Conservation (phyloP, 2,113 vertebrate species). For the Neomonachus schauinslandi region DNA sequence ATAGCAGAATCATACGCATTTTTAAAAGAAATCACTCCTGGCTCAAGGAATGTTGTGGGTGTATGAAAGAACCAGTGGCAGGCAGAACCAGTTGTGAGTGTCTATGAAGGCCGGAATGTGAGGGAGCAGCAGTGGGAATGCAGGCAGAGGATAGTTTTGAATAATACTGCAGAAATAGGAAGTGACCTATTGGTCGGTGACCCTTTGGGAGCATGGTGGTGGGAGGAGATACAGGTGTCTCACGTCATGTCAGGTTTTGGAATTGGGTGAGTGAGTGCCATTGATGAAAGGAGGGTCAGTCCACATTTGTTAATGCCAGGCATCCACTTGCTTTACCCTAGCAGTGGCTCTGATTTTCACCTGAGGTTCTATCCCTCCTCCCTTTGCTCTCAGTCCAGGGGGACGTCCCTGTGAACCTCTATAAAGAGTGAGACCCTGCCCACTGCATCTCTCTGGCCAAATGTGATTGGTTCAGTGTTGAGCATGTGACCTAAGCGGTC, state of each 20-base stretch:
- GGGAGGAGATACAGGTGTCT: background rate
- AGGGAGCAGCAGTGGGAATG: background rate
- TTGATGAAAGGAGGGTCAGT: background rate
- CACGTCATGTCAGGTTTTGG: background rate
- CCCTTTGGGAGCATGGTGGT: background rate
- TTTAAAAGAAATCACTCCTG: background rate
- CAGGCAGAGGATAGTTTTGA: background rate
- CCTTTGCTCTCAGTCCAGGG: no score
- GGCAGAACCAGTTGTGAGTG: background rate
- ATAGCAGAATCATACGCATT: background rate
- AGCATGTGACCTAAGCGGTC: no score
- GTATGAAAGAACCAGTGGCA: background rate
- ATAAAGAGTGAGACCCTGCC: background rate
- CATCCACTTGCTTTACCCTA: background rate
- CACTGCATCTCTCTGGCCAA: background rate
- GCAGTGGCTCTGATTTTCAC: background rate
- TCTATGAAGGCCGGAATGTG: background rate
- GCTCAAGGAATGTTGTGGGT: background rate
- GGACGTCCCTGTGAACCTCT: accelerated
- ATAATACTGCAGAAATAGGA: background rate
- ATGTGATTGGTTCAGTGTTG: accelerated
- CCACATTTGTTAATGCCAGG: background rate
- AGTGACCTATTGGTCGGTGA: background rate
- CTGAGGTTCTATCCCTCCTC: background rate
- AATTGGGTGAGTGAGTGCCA: background rate